These are phyloP conservation scores for Allenopithecus nigroviridis DNA, from an alignment of 2,797 vertebrate species.

Conservation along the genomic window DNA sequence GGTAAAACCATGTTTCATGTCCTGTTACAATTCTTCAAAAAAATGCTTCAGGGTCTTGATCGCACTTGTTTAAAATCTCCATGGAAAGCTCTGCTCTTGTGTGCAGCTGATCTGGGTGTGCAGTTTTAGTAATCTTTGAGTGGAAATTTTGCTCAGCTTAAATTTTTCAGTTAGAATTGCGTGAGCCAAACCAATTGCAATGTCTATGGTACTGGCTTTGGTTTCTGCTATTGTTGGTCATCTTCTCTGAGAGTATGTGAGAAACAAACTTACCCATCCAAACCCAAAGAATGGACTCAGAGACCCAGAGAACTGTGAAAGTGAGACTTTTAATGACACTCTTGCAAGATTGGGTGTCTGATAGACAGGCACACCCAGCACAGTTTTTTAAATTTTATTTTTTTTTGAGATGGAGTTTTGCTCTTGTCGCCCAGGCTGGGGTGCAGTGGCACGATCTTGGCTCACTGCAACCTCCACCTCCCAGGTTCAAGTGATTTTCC, in stretches of 20 bases:
- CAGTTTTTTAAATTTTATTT: too few species aligned
- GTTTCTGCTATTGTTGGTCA: not conserved
- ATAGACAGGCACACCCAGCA: too few species aligned
- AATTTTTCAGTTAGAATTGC: not conserved
- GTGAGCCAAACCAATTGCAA: not conserved
- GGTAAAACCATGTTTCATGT: not conserved
- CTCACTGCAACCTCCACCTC: too few species aligned
- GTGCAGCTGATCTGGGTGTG: not conserved
- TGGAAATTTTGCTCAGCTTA: not conserved
- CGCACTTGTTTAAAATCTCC: not conserved
- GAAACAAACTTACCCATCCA: too few species aligned
- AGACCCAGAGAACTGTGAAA: too few species aligned
- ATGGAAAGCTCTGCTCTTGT: not conserved
- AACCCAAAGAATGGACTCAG: too few species aligned
- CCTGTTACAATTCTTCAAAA: not conserved
- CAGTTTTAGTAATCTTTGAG: not conserved
- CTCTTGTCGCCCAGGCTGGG: too few species aligned
- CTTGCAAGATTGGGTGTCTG: too few species aligned
- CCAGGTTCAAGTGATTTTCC: not conserved
- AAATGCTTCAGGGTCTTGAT: not conserved
- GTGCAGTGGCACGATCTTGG: too few species aligned
- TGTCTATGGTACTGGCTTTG: not conserved
- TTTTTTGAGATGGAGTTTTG: too few species aligned
- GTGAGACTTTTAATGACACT: too few species aligned
- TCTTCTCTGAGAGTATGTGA: not conserved